Evolutionary conservation across 2,797 vertebrate species (phyloP).

Genomic region (Falco biarmicus): DNA sequence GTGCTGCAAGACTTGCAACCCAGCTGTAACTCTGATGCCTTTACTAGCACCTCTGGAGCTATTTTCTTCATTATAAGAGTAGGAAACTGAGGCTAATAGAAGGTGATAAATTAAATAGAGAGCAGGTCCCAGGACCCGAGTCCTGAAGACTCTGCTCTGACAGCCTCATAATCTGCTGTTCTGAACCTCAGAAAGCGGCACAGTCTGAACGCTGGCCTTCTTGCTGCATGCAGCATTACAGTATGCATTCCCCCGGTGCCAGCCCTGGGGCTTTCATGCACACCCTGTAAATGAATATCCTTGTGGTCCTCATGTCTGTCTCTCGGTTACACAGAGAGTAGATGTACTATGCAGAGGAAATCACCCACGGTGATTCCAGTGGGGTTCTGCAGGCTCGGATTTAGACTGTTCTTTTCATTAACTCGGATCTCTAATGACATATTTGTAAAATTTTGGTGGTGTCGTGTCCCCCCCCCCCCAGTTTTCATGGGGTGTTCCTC

Average conservation of each 20-base stretch:
- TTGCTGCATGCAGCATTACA: neutral
- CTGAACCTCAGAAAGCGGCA: accelerated
- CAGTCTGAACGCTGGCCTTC: neutral
- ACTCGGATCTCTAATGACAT: neutral
- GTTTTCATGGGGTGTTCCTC: neutral
- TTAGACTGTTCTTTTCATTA: neutral
- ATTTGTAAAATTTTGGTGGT: neutral
- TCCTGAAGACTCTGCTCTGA: neutral
- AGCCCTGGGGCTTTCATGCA: neutral
- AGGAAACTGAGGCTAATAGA: neutral
- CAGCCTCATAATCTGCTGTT: neutral
- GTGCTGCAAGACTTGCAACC: neutral
- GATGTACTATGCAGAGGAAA: neutral
- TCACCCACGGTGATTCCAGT: constrained; percentile 3
- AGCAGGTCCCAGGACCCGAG: neutral
- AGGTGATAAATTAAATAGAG: neutral
- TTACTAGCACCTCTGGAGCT: neutral
- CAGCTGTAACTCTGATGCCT: neutral
- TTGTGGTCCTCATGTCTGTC: neutral
- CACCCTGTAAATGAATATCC: neutral
- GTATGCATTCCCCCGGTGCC: neutral
- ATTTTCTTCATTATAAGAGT: neutral
- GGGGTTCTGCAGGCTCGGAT: neutral
- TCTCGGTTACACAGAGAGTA: neutral
- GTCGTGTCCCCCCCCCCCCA: no score